Conservation (phyloP, 2,888 invertebrate species). For the Melolontha melolontha region DNA sequence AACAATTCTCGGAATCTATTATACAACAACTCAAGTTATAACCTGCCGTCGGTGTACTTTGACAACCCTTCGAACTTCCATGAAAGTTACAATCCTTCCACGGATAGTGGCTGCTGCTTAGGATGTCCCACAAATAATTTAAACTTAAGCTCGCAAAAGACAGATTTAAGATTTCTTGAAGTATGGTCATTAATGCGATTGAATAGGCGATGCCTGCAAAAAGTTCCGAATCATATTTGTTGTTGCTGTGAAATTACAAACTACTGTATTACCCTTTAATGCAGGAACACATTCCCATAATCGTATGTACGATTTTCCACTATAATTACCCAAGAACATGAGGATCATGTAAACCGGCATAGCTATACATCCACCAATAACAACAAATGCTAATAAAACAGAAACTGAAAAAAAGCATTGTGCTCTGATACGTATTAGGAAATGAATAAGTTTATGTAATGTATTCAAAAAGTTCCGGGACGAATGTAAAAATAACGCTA, state of each 20-base stretch:
- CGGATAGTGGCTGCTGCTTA: background rate
- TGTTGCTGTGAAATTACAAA: background rate
- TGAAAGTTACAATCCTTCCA: constrained; percentile 21
- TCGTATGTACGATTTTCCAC: constrained; percentile 8
- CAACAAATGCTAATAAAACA: constrained; percentile 5
- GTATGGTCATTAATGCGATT: background rate
- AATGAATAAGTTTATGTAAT: too few species aligned
- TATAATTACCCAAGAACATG: constrained; percentile 33
- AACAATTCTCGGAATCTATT: background rate
- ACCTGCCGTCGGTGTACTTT: background rate
- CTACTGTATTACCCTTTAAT: constrained; percentile 15
- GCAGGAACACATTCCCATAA: constrained; percentile 36
- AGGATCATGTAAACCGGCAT: constrained; percentile 33
- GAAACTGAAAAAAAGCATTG: constrained; percentile 19
- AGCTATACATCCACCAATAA: constrained; percentile 10
- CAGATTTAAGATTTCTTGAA: constrained; percentile 13
- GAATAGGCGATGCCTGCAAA: constrained; percentile 14
- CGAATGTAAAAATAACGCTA: too few species aligned
- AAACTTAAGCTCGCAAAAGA: constrained; percentile 1
- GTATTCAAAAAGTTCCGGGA: too few species aligned
- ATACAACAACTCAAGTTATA: constrained; percentile 10
- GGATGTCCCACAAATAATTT: constrained; percentile 2
- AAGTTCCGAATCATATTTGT: background rate
- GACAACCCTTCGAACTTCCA: background rate
- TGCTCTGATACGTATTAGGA: background rate